Conservation (phyloP, 2,113 vertebrate species). For the Hippocampus comes region DNA sequence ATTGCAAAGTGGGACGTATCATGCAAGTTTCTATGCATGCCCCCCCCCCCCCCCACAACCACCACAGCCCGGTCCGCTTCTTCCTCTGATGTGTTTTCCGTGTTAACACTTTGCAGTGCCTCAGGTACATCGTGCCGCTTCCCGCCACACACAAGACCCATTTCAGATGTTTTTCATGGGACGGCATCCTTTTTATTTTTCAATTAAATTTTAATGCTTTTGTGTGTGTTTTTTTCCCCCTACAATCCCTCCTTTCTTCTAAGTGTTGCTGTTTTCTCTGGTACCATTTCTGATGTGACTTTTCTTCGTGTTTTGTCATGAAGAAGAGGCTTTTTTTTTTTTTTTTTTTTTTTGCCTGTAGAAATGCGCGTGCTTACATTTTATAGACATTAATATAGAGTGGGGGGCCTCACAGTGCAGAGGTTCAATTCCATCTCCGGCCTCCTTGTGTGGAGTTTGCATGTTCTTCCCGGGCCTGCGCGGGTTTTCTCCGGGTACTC, state of each 20-base stretch:
- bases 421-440: too few relatives aligned
- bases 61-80: constrained; percentile 8
- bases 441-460: too few relatives aligned
- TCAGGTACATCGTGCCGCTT: constrained; percentile 71
- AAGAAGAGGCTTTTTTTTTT: neutral
- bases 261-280: constrained; percentile 36
- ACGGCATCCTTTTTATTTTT: constrained; percentile 75
- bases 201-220: constrained; percentile 74
- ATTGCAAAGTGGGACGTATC: constrained; percentile 54
- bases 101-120: constrained; percentile 77
- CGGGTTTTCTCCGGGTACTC: too few relatives aligned
- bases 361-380: too few relatives aligned
- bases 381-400: too few relatives aligned
- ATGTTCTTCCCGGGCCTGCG: too few relatives aligned
- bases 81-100: constrained; percentile 77
- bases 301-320: constrained; percentile 18
- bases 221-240: constrained; percentile 54
- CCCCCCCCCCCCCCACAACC: neutral
- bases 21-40: constrained; percentile 36
- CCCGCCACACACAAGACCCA: constrained; percentile 65
- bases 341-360: too few relatives aligned
- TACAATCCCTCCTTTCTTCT: constrained; percentile 25
- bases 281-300: neutral
- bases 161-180: constrained; percentile 68
- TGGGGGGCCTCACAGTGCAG: too few relatives aligned